Percentiles rank a stretch among this genome's conserved stretches.
phyloP scores from a whole-genome alignment of 2,797 vertebrate genomes.

The Chaetophractus vellerosus region DNA sequence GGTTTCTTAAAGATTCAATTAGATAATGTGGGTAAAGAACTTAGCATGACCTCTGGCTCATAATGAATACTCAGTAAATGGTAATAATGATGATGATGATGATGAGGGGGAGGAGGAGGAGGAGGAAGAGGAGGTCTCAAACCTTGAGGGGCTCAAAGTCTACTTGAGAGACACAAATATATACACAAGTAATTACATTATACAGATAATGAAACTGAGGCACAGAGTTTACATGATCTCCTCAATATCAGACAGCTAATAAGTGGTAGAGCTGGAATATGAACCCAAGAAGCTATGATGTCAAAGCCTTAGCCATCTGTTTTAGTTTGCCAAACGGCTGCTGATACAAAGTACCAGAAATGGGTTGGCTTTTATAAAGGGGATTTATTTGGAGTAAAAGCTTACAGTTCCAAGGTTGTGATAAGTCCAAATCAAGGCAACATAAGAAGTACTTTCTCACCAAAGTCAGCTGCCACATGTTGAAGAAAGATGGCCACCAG shows the following conservation, averaged over 20 bases:
- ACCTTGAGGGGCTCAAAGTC: background rate
- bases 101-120: background rate
- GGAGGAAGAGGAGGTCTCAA: background rate
- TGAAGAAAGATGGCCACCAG: no score
- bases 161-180: background rate
- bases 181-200: conserved; percentile 29
- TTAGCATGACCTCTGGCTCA: conserved; percentile 8
- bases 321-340: background rate
- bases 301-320: background rate
- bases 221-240: conserved; percentile 25
- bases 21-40: conserved; percentile 18
- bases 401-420: no score
- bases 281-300: conserved; percentile 14
- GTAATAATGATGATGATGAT: conserved; percentile 21
- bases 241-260: conserved; percentile 46
- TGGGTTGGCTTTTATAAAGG: no score
- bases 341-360: no score
- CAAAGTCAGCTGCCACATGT: no score
- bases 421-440: no score
- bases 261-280: background rate
- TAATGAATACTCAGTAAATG: conserved; percentile 6
- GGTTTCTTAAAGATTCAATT: conserved; percentile 57
- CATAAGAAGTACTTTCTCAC: no score
- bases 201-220: conserved; percentile 37
- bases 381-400: no score